These are phyloP conservation scores for Barypeithes pellucidus DNA, from an alignment of 2,888 invertebrate genomes.

Conservation along the genomic window DNA sequence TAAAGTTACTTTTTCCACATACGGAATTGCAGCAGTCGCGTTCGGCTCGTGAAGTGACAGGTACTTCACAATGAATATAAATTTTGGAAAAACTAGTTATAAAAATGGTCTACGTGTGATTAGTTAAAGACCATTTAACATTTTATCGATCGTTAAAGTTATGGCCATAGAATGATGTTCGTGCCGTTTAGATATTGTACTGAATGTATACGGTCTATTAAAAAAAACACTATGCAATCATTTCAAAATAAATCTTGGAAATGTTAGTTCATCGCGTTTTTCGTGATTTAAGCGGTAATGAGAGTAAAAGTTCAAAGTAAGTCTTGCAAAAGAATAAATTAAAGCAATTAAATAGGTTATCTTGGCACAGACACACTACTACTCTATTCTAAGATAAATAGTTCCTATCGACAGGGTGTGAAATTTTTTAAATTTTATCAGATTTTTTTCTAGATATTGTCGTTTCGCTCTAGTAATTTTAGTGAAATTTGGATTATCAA, in stretches of 20 bases:
- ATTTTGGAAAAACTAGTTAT: too few relatives aligned
- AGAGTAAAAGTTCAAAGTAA: constrained; percentile 6
- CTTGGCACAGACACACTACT: background rate
- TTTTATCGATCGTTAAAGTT: background rate
- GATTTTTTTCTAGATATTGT: too few relatives aligned
- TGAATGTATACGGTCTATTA: background rate
- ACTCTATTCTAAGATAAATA: too few relatives aligned
- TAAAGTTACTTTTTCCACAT: too few relatives aligned
- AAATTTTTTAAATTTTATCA: too few relatives aligned
- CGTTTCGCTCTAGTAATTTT: too few relatives aligned
- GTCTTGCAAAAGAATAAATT: background rate
- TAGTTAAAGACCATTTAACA: background rate
- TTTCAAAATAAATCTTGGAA: background rate
- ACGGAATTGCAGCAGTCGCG: too few relatives aligned
- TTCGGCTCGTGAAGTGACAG: too few relatives aligned
- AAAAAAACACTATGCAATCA: background rate
- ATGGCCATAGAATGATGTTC: background rate
- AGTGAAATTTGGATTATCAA: too few relatives aligned
- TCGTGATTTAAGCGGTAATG: constrained; percentile 12
- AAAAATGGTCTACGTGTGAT: too few relatives aligned
- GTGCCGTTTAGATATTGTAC: background rate
- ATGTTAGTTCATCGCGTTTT: constrained; percentile 14
- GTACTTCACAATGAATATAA: too few relatives aligned
- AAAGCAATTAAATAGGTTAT: background rate
- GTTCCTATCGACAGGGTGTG: too few relatives aligned